Conservation (phyloP, 2,888 invertebrate genomes). For the Hypolimnas misippus region DNA sequence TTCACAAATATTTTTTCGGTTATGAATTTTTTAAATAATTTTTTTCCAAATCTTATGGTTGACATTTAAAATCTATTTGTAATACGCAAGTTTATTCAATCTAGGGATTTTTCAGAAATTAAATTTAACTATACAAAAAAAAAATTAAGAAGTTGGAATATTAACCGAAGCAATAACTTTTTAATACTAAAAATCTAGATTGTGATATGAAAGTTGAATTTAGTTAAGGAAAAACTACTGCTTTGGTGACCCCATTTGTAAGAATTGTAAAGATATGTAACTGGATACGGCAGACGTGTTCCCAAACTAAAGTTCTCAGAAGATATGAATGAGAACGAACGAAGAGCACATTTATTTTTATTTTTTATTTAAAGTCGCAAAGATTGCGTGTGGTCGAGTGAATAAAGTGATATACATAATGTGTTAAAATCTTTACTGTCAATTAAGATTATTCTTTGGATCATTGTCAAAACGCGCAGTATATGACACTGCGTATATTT, state of each 20-base stretch:
- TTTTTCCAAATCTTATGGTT: too few species aligned
- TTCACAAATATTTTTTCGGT: too few species aligned
- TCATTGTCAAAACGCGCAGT: too few species aligned
- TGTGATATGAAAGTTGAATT: too few species aligned
- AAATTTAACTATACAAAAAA: too few species aligned
- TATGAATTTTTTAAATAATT: too few species aligned
- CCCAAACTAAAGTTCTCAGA: slow-evolving; percentile 55
- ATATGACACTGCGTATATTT: background rate
- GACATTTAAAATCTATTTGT: too few species aligned
- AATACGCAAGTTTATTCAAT: too few species aligned
- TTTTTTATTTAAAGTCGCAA: slow-evolving; percentile 29
- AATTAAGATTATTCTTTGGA: slow-evolving; percentile 5
- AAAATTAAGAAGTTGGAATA: too few species aligned
- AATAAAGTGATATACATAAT: slow-evolving; percentile 18
- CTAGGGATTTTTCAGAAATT: too few species aligned
- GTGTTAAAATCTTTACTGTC: slow-evolving; percentile 16
- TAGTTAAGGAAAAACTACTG: slow-evolving; percentile 36
- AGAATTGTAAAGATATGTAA: slow-evolving; percentile 57
- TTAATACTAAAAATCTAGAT: too few species aligned
- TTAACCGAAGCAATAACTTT: too few species aligned
- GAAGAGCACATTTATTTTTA: slow-evolving; percentile 40
- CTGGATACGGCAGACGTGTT: slow-evolving; percentile 52
- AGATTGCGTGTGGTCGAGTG: slow-evolving; percentile 23
- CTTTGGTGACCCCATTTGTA: slow-evolving; percentile 64
- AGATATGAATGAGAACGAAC: slow-evolving; percentile 43